phyloP scores from a whole-genome alignment of 2,797 vertebrate species.

The Cossypha polioptera region DNA sequence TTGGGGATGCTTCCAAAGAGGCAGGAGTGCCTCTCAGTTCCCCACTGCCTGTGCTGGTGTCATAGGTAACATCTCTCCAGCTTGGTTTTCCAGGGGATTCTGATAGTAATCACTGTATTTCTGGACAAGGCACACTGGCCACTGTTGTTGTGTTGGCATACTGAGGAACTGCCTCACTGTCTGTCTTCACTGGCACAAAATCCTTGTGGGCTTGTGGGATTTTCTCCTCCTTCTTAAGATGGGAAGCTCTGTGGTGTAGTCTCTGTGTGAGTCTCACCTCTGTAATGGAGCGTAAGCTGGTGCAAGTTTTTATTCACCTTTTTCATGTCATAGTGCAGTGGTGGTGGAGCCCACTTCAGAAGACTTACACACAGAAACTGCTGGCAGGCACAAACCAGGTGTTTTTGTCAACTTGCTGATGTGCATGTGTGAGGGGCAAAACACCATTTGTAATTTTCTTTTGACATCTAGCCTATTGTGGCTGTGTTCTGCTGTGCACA shows the following conservation, averaged over 20 bases:
- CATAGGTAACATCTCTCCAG: not conserved
- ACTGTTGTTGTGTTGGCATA: rapidly evolving
- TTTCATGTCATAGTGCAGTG: rapidly evolving
- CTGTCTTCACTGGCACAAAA: not conserved
- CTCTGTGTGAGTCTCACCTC: not conserved
- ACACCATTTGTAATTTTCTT: not conserved
- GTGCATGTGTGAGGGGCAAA: not conserved
- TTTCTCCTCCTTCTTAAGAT: not conserved
- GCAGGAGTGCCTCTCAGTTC: not conserved
- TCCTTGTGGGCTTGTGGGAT: not conserved
- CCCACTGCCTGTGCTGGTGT: not conserved
- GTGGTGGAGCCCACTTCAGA: not conserved
- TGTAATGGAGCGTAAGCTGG: rapidly evolving
- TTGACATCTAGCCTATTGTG: constrained; percentile 19
- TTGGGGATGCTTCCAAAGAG: not conserved
- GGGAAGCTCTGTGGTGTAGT: not conserved
- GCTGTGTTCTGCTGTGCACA: not conserved
- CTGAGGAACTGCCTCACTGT: not conserved
- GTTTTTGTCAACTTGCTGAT: not conserved
- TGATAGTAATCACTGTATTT: not conserved
- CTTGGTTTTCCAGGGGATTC: not conserved
- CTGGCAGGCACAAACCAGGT: not conserved
- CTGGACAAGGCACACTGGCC: not conserved
- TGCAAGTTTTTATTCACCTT: not conserved
- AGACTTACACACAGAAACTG: not conserved